Percentiles rank a stretch among this genome's conserved stretches.
These are phyloP conservation scores for Venusia cambrica DNA, from an alignment of 2,888 invertebrate species.

Conservation along the genomic window DNA sequence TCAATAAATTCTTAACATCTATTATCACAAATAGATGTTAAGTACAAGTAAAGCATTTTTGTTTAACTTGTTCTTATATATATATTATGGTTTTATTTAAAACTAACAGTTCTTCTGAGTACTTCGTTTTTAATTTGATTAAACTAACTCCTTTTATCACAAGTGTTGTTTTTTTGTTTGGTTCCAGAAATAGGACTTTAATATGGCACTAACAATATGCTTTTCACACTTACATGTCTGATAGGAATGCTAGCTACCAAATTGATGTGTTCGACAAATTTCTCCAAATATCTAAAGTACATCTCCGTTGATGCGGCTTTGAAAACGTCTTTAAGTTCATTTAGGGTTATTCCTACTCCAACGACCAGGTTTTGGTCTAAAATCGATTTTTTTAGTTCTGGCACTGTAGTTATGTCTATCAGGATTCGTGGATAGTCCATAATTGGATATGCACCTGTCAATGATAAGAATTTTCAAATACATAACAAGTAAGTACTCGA, in stretches of 20 bases:
- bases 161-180: too few relatives aligned
- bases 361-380: slow-evolving; percentile 60
- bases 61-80: too few relatives aligned
- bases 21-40: too few relatives aligned
- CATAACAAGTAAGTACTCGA: too few relatives aligned
- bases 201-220: too few relatives aligned
- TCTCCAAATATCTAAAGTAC: slow-evolving; percentile 82
- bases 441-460: slow-evolving; percentile 64
- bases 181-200: too few relatives aligned
- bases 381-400: slow-evolving; percentile 49
- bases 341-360: slow-evolving; percentile 58
- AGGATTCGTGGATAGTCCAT: slow-evolving; percentile 50
- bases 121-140: slow-evolving; percentile 1
- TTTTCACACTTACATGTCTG: slow-evolving; percentile 84
- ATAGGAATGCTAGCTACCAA: slow-evolving; percentile 87
- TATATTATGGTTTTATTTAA: too few relatives aligned
- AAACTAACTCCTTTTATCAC: too few relatives aligned
- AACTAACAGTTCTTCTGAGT: background rate
- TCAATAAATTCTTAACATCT: slow-evolving; percentile 1
- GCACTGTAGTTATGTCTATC: slow-evolving; percentile 59
- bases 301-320: slow-evolving; percentile 45
- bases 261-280: slow-evolving; percentile 83
- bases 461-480: too few relatives aligned
- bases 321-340: slow-evolving; percentile 66
- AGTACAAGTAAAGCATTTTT: too few relatives aligned